A percentile compares a stretch with the other conserved stretches of the same genome.
phyloP scores from a whole-genome alignment of 2,113 vertebrate genomes.

The Microcebus griseorufus region DNA sequence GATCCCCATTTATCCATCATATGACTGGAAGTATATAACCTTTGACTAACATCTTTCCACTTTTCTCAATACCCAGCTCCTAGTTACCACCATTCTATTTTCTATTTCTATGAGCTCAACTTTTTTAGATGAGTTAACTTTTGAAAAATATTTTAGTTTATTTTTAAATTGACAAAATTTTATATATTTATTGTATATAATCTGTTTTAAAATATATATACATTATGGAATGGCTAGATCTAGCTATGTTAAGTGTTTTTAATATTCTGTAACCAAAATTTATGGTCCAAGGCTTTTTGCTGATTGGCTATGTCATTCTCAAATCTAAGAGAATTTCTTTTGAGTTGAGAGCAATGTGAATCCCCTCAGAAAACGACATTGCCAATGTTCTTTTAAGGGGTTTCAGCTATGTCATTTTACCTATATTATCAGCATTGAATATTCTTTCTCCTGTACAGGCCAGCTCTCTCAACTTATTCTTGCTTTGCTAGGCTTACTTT shows the following conservation, averaged over 20 bases:
- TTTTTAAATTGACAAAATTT: background rate
- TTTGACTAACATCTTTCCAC: background rate
- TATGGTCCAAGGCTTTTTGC: background rate
- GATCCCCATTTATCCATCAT: background rate
- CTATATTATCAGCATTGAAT: background rate
- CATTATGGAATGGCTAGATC: background rate
- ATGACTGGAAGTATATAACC: background rate
- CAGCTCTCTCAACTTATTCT: background rate
- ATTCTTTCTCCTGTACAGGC: background rate
- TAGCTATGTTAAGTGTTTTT: background rate
- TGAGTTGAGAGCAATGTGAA: background rate
- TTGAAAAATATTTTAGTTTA: background rate
- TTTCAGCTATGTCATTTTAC: background rate
- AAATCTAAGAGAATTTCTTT: slow-evolving; percentile 10
- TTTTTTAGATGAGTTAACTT: background rate
- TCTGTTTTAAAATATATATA: background rate
- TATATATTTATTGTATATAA: background rate
- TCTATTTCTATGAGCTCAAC: background rate
- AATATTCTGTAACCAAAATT: background rate
- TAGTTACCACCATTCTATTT: background rate
- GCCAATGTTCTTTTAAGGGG: background rate
- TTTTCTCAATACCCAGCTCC: background rate
- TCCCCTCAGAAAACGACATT: background rate
- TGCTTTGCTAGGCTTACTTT: background rate
- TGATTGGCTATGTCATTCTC: background rate